Conservation (phyloP, 2,797 vertebrate species). For the Thaleichthys pacificus region DNA sequence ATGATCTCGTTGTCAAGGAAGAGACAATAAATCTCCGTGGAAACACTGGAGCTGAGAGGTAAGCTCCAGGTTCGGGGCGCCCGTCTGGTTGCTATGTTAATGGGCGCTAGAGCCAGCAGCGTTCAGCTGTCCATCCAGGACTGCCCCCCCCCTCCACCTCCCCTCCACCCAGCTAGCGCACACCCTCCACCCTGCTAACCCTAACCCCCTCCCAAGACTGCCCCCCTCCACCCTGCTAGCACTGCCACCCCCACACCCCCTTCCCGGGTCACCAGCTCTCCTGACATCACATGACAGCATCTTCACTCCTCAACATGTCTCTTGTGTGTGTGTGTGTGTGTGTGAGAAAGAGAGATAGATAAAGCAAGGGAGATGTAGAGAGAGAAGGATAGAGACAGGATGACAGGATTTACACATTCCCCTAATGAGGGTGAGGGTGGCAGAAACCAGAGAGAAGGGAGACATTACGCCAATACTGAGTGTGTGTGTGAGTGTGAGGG, state of each 20-base stretch:
- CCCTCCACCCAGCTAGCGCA: neutral
- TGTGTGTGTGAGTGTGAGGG: neutral
- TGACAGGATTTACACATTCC: conserved; percentile 14
- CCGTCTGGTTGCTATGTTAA: conserved; percentile 1
- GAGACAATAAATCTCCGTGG: conserved; percentile 33
- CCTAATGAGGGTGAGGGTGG: conserved; percentile 31
- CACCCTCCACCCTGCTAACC: conserved; percentile 20
- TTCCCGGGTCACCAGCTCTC: conserved; percentile 42
- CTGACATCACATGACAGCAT: conserved; percentile 41
- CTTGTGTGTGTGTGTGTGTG: conserved; percentile 8
- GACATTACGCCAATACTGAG: conserved; percentile 10
- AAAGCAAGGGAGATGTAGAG: neutral
- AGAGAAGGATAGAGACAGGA: neutral
- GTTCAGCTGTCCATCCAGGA: neutral
- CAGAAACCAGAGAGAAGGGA: conserved; percentile 1
- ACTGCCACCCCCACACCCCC: neutral
- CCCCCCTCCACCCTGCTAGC: neutral
- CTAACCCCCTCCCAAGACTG: neutral
- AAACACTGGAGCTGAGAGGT: conserved; percentile 41
- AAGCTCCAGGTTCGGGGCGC: conserved; percentile 34
- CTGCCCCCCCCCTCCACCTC: neutral
- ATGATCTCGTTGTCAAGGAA: conserved; percentile 37
- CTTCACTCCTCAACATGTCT: conserved; percentile 23
- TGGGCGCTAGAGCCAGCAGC: no score
- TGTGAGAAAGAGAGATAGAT: neutral